These are phyloP conservation scores for Hystrix cristata DNA, from an alignment of 2,113 vertebrate genomes.

Conservation along the genomic window DNA sequence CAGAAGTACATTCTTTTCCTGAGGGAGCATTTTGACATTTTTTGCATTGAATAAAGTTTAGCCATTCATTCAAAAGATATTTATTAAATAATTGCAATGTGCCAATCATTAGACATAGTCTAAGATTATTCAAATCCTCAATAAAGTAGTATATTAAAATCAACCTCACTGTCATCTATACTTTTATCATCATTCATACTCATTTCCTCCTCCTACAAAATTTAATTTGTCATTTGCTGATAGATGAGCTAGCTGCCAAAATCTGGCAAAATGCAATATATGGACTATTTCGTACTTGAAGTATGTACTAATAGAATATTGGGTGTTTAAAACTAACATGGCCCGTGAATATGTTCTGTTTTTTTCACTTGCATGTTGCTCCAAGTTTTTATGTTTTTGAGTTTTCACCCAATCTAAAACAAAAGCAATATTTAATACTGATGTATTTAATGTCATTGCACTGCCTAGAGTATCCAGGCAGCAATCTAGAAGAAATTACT, in stretches of 20 bases:
- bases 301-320: conserved; percentile 33
- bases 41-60: conserved; percentile 78
- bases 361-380: conserved; percentile 56
- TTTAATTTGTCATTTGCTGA: conserved; percentile 70
- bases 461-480: conserved; percentile 67
- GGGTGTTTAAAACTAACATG: conserved; percentile 47
- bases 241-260: conserved; percentile 69
- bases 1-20: conserved; percentile 66
- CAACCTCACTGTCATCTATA: conserved; percentile 69
- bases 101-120: neutral
- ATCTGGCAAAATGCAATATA: conserved; percentile 60
- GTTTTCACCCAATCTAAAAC: conserved; percentile 78
- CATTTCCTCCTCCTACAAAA: neutral
- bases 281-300: conserved; percentile 68
- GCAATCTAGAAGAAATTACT: conserved; percentile 83
- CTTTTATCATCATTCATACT: conserved; percentile 67
- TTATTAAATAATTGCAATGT: conserved; percentile 66
- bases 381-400: conserved; percentile 68
- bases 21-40: conserved; percentile 61
- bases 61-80: conserved; percentile 72
- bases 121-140: conserved; percentile 59
- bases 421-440: conserved; percentile 83
- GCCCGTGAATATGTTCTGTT: conserved; percentile 68
- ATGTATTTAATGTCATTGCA: conserved; percentile 82
- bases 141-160: conserved; percentile 52